Base-by-base conservation (phyloP, 2,888 invertebrate genomes). In the Stenurella melanura region DNA sequence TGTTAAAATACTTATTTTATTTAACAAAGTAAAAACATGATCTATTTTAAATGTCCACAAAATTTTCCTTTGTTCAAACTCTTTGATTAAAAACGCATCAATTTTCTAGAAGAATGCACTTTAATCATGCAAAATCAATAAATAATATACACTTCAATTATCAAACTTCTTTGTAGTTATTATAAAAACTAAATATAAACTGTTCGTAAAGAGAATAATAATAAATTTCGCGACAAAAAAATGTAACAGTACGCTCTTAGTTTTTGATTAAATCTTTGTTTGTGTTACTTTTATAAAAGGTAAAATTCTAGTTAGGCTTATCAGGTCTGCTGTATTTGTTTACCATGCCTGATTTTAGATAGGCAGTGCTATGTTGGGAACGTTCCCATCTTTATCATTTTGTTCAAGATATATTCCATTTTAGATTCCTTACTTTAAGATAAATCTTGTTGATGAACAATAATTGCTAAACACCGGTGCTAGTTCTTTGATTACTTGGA, bases 51-150 rank as follows among this genome's bases (percentile, higher is more conserved):
- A 15, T 50, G 6, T 50, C 1, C 50, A 50, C 50, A 18, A 19
- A 56, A 12, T 19, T 38, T 68, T 57, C 34, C 60, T 60, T 70
- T 60, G 60, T 42, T 38, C 60, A 34, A 50, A 21, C 64, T 74
- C 71, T 74, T 74, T 77, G 67, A 74, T 72, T 61, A 74, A 74
- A 73, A 77, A 74, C 74, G 74, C 72, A 77, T 74, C 69, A 77
- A 74, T 77, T 74, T 74, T 74, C 70, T 74, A 63, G 61, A 58
- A 72, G 74, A 72, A 68, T 77, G 74, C 77, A 77, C 77, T 70
- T 70, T 74, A 69, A 77, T 73, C 67, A 77, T 68, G 60, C 60
- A 73, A 74, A 74, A 77, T 77, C 77, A 61, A 77, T 77, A 74
- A 67, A 74, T 74, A 67, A 72, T 71, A 67, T 74, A 70, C 77